phyloP scores from a whole-genome alignment of 2,888 invertebrate genomes.

The Trichopoda pennipes region DNA sequence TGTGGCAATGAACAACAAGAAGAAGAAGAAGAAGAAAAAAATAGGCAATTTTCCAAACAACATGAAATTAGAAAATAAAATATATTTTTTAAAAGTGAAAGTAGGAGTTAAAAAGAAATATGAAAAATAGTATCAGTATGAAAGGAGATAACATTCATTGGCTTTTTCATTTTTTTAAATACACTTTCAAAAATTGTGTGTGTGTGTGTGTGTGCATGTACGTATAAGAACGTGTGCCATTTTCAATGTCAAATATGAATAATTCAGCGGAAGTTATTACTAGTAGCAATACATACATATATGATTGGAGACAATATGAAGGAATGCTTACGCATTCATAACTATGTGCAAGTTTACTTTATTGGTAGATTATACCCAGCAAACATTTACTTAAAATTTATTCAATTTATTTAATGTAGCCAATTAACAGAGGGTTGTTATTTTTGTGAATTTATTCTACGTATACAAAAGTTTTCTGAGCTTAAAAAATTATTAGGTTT shows the following conservation, averaged over 20 bases:
- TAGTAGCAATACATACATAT: constrained; percentile 47
- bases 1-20: constrained; percentile 28
- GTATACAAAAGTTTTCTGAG: no score
- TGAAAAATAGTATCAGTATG: constrained; percentile 35
- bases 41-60: constrained; percentile 66
- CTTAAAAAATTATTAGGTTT: no score
- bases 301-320: constrained; percentile 11
- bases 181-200: not conserved
- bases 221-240: constrained; percentile 38
- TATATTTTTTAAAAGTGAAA: constrained; percentile 21
- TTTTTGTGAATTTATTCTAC: no score
- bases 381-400: not conserved
- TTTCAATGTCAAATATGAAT: constrained; percentile 70
- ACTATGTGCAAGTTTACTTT: constrained; percentile 11
- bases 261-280: constrained; percentile 67
- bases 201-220: constrained; percentile 11
- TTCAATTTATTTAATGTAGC: no score
- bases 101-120: constrained; percentile 41
- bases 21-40: no score
- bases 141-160: constrained; percentile 29
- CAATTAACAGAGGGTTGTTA: no score
- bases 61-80: constrained; percentile 19
- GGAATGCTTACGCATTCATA: constrained; percentile 41
- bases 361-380: constrained; percentile 22
- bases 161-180: not conserved